Percentiles rank a stretch among this genome's conserved stretches.
Conservation (phyloP, 2,113 vertebrate species). For the Nerophis ophidion region DNA sequence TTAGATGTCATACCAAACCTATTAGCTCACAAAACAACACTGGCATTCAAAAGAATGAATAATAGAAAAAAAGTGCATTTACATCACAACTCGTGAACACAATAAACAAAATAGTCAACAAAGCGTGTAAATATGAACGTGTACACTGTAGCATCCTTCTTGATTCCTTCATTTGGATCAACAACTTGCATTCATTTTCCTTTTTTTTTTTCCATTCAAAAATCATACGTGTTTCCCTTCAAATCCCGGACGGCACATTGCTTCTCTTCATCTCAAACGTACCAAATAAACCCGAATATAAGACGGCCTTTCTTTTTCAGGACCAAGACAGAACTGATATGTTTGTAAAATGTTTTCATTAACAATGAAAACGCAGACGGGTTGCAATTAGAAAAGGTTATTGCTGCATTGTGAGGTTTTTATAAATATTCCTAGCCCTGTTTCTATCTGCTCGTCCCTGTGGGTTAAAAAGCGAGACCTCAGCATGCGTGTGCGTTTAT, state of each 20-base stretch:
- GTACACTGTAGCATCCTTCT: slow-evolving; percentile 1
- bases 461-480: no score
- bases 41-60: slow-evolving; percentile 32
- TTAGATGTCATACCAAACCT: slow-evolving; percentile 61
- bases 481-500: no score
- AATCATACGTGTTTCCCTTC: no score
- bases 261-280: background rate
- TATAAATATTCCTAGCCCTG: no score
- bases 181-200: background rate
- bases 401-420: no score
- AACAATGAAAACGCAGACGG: no score
- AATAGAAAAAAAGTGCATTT: slow-evolving; percentile 71
- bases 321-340: no score
- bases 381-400: no score
- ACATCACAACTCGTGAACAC: slow-evolving; percentile 45
- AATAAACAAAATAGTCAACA: slow-evolving; percentile 25
- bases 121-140: slow-evolving; percentile 21
- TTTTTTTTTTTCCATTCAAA: background rate
- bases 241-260: background rate
- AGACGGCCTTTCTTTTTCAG: no score
- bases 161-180: slow-evolving; percentile 8
- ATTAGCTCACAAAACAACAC: slow-evolving; percentile 41
- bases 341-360: no score
- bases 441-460: no score
- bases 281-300: no score